A percentile compares a stretch with the other conserved stretches of the same genome.
Evolutionary conservation across 64 coral and sea anemone genomes (phyloP).

Genomic region (Montipora foliosa): DNA sequence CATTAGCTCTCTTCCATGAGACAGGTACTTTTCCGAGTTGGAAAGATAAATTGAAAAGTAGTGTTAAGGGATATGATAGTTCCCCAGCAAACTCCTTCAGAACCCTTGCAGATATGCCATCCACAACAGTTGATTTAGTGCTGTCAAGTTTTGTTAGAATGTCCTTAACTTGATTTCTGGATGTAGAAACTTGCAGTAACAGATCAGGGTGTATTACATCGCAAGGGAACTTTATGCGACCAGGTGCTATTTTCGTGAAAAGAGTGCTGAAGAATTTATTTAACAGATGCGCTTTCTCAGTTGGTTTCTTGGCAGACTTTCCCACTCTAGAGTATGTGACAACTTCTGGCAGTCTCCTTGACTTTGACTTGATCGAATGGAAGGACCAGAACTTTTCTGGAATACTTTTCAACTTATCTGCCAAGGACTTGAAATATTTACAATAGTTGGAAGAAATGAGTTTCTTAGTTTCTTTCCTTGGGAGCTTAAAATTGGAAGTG

Average conservation of each 20-base stretch:
- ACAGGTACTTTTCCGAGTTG: background rate
- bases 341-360: no score
- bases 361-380: no score
- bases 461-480: no score
- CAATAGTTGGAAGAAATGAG: no score
- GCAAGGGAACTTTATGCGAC: background rate
- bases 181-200: background rate
- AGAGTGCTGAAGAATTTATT: background rate
- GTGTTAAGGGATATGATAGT: conserved; percentile 35
- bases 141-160: conserved; percentile 33
- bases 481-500: no score
- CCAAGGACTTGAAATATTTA: no score
- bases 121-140: conserved; percentile 46
- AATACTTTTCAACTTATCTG: no score
- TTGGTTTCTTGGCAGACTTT: background rate
- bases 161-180: background rate
- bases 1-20: conserved; percentile 41
- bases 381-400: no score
- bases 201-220: background rate
- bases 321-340: background rate
- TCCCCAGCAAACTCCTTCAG: conserved; percentile 34
- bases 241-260: background rate
- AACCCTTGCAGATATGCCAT: conserved; percentile 31
- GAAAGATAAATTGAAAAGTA: conserved; percentile 58
- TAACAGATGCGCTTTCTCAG: background rate